A percentile compares a stretch with the other conserved stretches of the same genome.
Conservation (phyloP, 2,113 vertebrate species). For the Tragulus kanchil region DNA sequence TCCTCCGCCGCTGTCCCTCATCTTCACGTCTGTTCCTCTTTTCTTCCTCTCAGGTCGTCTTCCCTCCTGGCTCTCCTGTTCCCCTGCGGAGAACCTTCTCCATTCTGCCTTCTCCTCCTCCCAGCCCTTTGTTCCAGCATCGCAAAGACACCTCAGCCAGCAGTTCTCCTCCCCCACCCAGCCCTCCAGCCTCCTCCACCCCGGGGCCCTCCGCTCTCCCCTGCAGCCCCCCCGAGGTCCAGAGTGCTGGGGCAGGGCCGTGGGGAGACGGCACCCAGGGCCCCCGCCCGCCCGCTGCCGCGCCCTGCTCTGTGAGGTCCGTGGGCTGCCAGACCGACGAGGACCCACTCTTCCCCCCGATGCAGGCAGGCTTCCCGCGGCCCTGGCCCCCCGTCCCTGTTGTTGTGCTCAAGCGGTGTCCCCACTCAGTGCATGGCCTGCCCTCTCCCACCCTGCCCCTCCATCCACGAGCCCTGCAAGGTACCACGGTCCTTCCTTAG, state of each 20-base stretch:
- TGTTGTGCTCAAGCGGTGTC: fast-evolving
- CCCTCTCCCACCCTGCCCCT: neutral
- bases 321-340: conserved; percentile 97
- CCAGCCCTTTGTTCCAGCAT: conserved; percentile 76
- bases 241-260: conserved; percentile 73
- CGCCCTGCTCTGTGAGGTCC: conserved; percentile 90
- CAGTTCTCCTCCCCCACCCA: conserved; percentile 59
- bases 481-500: neutral
- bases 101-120: conserved; percentile 87
- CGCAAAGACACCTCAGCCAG: conserved; percentile 73
- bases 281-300: conserved; percentile 59
- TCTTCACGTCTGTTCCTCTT: conserved; percentile 82
- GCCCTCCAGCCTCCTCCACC: conserved; percentile 71
- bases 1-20: conserved; percentile 69
- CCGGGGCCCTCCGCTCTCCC: conserved; percentile 54
- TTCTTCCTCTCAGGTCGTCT: conserved; percentile 92
- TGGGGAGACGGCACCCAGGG: conserved; percentile 72
- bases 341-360: conserved; percentile 90
- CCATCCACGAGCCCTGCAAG: conserved; percentile 55
- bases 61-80: conserved; percentile 93
- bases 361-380: conserved; percentile 90
- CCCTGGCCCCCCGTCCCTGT: neutral
- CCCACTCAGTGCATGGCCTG: too few species aligned
- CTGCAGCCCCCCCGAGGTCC: conserved; percentile 76
- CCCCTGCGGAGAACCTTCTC: conserved; percentile 91